Evolutionary conservation across 2,888 invertebrate species (phyloP).

Genomic region (Drosophila siamana): DNA sequence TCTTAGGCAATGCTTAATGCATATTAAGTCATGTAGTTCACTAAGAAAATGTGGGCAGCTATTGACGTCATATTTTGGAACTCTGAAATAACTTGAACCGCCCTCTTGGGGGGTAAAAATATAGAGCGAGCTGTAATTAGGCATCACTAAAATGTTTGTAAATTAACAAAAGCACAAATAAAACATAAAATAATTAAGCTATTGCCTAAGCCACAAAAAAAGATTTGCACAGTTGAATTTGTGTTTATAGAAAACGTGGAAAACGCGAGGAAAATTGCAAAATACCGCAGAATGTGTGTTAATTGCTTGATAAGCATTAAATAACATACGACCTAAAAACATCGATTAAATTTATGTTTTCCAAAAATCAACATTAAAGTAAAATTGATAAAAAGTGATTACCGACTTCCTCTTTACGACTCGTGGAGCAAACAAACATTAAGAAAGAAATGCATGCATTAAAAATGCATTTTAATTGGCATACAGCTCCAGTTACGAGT

Average conservation of each 20-base stretch:
- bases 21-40: background rate
- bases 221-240: constrained; percentile 27
- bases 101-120: constrained; percentile 41
- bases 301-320: constrained; percentile 31
- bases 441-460: constrained; percentile 23
- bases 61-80: too few relatives aligned
- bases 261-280: constrained; percentile 38
- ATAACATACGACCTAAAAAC: constrained; percentile 11
- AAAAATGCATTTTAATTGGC: constrained; percentile 35
- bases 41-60: too few relatives aligned
- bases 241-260: constrained; percentile 30
- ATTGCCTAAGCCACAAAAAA: constrained; percentile 42
- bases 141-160: constrained; percentile 65
- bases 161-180: constrained; percentile 68
- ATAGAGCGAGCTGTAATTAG: constrained; percentile 71
- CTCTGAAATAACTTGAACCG: background rate
- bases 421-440: background rate
- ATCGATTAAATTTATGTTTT: constrained; percentile 27
- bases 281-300: constrained; percentile 46
- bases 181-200: constrained; percentile 54
- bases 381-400: background rate
- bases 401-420: constrained; percentile 24
- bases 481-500: constrained; percentile 8
- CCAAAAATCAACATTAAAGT: background rate
- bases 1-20: too few relatives aligned